These are phyloP conservation scores for Leucophenga montana DNA, from an alignment of 2,888 invertebrate genomes.

Conservation along the genomic window DNA sequence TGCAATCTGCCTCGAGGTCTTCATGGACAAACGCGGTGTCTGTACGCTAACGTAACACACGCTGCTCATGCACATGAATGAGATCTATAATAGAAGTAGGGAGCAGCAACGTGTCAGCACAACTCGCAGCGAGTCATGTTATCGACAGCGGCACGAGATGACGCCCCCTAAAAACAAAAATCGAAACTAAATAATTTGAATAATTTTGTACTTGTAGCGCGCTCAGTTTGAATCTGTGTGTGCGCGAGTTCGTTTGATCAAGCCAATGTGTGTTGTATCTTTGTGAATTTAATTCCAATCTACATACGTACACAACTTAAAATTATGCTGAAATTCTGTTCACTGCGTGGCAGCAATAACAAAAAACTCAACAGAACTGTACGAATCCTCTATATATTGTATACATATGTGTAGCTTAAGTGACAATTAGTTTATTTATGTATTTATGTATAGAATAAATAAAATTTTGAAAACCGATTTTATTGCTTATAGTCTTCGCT, in stretches of 20 bases:
- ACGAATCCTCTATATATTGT: conserved; percentile 33
- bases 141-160: conserved; percentile 21
- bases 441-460: background rate
- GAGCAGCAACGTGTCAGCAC: background rate
- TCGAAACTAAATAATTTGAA: no score
- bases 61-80: background rate
- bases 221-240: conserved; percentile 30
- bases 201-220: conserved; percentile 4
- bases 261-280: background rate
- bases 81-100: background rate
- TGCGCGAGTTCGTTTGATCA: background rate
- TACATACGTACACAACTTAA: conserved; percentile 19
- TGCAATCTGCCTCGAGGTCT: conserved; percentile 63
- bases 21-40: conserved; percentile 59
- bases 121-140: background rate
- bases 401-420: conserved; percentile 35
- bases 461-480: background rate
- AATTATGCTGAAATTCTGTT: conserved; percentile 70
- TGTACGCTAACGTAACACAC: conserved; percentile 56
- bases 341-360: conserved; percentile 49
- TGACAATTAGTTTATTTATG: conserved; percentile 29
- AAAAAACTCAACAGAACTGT: conserved; percentile 55
- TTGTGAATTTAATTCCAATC: conserved; percentile 31
- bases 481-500: conserved; percentile 49
- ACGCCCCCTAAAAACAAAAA: conserved; percentile 53